Evolutionary conservation across 1,140 invertebrate species (phyloP), one percentile per base, ranked within the genome.

Genomic region (Caenorhabditis briggsae): DNA sequence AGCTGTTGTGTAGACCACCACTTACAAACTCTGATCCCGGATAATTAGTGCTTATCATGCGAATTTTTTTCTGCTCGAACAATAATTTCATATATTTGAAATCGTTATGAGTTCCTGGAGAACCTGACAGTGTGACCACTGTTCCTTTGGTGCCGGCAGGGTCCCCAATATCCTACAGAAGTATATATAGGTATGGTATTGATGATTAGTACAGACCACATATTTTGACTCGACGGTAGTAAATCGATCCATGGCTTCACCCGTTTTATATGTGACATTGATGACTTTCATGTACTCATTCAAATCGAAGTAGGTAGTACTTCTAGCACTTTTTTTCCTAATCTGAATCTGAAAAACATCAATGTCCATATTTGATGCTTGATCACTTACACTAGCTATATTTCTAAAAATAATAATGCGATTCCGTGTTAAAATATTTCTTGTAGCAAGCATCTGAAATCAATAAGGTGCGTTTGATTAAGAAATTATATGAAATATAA

Each of bases 61-160:
- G 88, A 55, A 89, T 88, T 3, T 43, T 46, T 20, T 74, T 59
- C 41, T 88, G n/a, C 14, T 87, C 23, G 43, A 89, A 61, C 11
- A 61, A 33, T 5, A 88, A 88, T n/a, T 64, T 70, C 43, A 89
- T 82, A 56, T 89, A 89, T 53, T 89, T 89, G 70, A 86, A 89
- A 43, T 89, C 88, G 46, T 86, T 86, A 50, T 89, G 88, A 20
- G 88, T 89, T 20, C 88, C 88, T 8, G 88, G 88, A 3, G 88
- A 78, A 55, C 88, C 88, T 33, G 89, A 88, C 18, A 88, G 20
- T 12, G 74, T 88, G 18, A 89, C 64, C 0, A 89, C 88, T 5
- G 88, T 89, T 55, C 88, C 88, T 78, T 50, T 78, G 8, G 46
- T 78, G 33, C 23, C 50, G 2, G 43, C 14, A 3, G 12, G 3